A percentile compares a stretch with the other conserved stretches of the same genome.
phyloP scores from a whole-genome alignment of 2,797 vertebrate species.

The Mormyrus proboscirostris region DNA sequence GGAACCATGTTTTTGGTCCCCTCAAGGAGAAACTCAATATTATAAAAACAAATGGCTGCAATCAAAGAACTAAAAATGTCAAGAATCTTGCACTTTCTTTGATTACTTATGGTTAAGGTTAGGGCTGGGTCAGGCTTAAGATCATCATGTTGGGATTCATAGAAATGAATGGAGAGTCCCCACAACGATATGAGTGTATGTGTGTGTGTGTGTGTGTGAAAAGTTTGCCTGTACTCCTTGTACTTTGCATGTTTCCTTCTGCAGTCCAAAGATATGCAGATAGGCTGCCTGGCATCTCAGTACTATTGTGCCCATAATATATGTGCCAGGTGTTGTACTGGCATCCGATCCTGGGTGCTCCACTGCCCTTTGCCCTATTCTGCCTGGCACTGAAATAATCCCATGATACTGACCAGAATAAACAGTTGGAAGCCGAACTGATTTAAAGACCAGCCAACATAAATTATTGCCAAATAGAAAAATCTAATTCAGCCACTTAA shows the following conservation, averaged over 20 bases:
- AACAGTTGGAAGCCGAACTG: background rate
- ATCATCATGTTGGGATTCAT: background rate
- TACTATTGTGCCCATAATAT: background rate
- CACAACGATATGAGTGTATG: background rate
- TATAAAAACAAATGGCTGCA: background rate
- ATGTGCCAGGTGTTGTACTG: background rate
- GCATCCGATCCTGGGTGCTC: background rate
- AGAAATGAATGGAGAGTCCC: background rate
- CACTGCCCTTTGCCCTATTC: background rate
- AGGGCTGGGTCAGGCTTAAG: background rate
- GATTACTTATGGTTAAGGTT: background rate
- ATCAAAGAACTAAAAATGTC: background rate
- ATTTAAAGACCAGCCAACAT: background rate
- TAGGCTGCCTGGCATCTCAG: background rate
- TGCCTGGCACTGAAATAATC: background rate
- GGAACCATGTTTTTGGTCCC: background rate
- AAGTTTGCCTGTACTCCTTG: background rate
- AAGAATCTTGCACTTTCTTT: background rate
- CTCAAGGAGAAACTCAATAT: background rate
- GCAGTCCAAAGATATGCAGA: background rate
- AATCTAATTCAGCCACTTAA: background rate
- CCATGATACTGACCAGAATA: background rate
- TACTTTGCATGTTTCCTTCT: background rate
- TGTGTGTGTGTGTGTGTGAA: background rate
- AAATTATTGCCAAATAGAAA: constrained; percentile 7